Percentiles rank a stretch among this genome's conserved stretches.
These are phyloP conservation scores for Dryobotodes eremita DNA, from an alignment of 2,888 invertebrate species.

Conservation along the genomic window DNA sequence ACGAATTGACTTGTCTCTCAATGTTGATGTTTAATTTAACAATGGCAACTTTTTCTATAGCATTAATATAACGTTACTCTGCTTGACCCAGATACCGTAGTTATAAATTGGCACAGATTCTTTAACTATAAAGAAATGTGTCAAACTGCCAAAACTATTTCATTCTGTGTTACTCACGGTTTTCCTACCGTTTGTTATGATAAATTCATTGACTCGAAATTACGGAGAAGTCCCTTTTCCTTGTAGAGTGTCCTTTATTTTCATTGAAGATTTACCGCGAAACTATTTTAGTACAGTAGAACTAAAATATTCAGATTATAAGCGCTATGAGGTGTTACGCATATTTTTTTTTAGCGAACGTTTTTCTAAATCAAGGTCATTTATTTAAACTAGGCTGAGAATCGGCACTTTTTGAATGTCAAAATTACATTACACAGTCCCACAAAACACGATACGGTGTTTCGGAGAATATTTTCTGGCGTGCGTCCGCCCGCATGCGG, in stretches of 20 bases:
- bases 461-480: too few species aligned
- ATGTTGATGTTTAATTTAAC: not conserved
- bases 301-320: too few species aligned
- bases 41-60: not conserved
- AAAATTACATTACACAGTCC: too few species aligned
- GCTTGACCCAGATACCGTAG: slow-evolving; percentile 38
- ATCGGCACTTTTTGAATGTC: too few species aligned
- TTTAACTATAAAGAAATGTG: slow-evolving; percentile 26
- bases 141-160: slow-evolving; percentile 35
- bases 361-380: too few species aligned
- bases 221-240: not conserved
- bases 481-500: too few species aligned
- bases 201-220: slow-evolving; percentile 22
- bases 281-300: too few species aligned
- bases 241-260: not conserved
- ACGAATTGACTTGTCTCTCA: not conserved
- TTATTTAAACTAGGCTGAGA: too few species aligned
- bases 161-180: slow-evolving; percentile 13
- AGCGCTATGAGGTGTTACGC: too few species aligned
- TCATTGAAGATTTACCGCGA: not conserved
- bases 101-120: slow-evolving; percentile 49
- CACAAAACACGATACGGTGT: too few species aligned
- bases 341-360: too few species aligned
- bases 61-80: slow-evolving; percentile 33
- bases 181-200: slow-evolving; percentile 40